Base-by-base conservation (phyloP, 2,113 vertebrate species). In the Caranx melampygus region DNA sequence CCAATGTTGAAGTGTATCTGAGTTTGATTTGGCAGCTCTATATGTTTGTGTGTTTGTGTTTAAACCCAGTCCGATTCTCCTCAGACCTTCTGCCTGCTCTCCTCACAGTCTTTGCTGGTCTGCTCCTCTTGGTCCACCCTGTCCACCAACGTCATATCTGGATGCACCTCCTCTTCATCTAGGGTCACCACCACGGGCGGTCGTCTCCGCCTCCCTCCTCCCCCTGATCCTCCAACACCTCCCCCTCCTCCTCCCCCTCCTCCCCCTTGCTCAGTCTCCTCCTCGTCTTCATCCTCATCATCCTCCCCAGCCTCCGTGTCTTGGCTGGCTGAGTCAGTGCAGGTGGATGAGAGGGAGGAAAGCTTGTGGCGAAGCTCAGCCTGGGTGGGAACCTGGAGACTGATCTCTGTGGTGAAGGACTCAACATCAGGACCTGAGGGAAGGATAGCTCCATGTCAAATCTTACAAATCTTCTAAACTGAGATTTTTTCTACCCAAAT, bases 161-260 rank as follows among this genome's bases (percentile, higher is more conserved):
- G 95, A 61, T 95, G 96, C 14, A 97, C 96, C 14, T 97, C 96
- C 73, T 97, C 96, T 65, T 97, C 96, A 0, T 97, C 96, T 2
- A 93, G 94, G 87, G 96, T 96, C 14, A 97, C 83, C 0, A 95
- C 81, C 0, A 96, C 96, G 0, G 95, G 93, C 54, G 61, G 42
- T 31, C 65, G 93, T 94, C 5, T 93, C 79, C 31, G 75, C 89
- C 65, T 95, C 84, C 70, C 37, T 92, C 94, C 72, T 20, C 26
- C 68, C 2, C 42, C 78, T 44, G 78, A 58, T 63, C 72, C 84
- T 16, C 31, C 81, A 0, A n/a, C 79, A 0, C 70, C 37, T 92
- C 94, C 71, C 14, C 26, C 68, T 63, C 72, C 84, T 16, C 31
- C 81, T 0, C 26, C 45, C 0, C 77, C 51, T 91, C 91, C 1